phyloP scores from a whole-genome alignment of 2,888 invertebrate species.

The Caenorhabditis virilis region DNA sequence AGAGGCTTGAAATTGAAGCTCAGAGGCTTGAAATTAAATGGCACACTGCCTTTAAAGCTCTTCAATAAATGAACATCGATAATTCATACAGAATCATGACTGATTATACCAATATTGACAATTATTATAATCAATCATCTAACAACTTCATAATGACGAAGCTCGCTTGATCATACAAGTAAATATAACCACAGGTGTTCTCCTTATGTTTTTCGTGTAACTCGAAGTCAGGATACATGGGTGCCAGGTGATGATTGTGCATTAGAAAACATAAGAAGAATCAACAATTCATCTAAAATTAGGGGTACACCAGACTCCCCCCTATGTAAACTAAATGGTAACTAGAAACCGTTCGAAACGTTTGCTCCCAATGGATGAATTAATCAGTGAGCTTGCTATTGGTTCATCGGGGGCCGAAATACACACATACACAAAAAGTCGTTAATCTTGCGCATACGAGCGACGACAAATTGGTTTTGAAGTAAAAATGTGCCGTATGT shows the following conservation, averaged over 20 bases:
- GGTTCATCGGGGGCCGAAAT: constrained; percentile 16
- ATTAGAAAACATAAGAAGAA: not conserved
- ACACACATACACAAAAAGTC: constrained; percentile 8
- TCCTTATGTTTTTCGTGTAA: not conserved
- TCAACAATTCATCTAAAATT: not conserved
- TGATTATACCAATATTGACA: too few species aligned
- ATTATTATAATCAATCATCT: too few species aligned
- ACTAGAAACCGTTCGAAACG: constrained; percentile 14
- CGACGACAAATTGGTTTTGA: constrained; percentile 38
- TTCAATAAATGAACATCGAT: too few species aligned
- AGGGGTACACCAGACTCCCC: not conserved
- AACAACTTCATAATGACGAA: too few species aligned
- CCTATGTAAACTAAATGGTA: constrained; percentile 36
- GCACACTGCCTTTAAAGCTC: too few species aligned
- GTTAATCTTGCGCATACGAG: constrained; percentile 40
- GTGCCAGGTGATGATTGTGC: constrained; percentile 27
- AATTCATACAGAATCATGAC: too few species aligned
- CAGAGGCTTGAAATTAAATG: too few species aligned
- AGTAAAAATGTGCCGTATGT: too few species aligned
- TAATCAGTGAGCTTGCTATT: constrained; percentile 19
- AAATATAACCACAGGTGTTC: not conserved
- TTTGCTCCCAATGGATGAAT: constrained; percentile 30
- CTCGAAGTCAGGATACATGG: not conserved
- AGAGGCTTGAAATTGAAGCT: too few species aligned
- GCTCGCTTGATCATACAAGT: too few species aligned